Base-by-base conservation (phyloP, 1,140 invertebrate genomes). In the Macrocentrus cingulum region DNA sequence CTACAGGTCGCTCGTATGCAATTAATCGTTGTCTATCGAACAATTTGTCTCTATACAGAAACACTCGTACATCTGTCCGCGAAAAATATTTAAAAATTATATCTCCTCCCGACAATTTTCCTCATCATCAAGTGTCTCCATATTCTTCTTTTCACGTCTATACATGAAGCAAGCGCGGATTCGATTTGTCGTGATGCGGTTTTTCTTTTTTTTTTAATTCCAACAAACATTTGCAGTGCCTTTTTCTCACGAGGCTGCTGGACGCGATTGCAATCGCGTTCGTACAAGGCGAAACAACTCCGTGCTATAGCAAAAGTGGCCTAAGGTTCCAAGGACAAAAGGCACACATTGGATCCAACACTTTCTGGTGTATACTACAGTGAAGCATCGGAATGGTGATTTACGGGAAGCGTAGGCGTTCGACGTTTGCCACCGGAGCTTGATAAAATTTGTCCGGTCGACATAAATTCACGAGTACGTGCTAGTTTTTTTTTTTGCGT, bases 381-480 rank as follows among this genome's bases (percentile, higher is more conserved):
- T n/a, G n/a, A n/a, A n/a, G n/a, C n/a, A n/a, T n/a, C n/a, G n/a
- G n/a, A n/a, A 23, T 22, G 15, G 68, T 77, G 75, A 76, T 77
- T 79, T 79, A 77, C 70, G 55, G 55, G 51, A 54, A 60, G 72
- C 68, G 76, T 78, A 68, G 76, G 77, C 74, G 77, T 69, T 56
- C 64, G 65, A 64, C 69, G 74, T 76, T 79, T 77, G 77, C 77
- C 76, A 79, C 77, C 66, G 77, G 74, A 76, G 67, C 69, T 69
- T 71, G 77, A 80, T 79, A 80, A 80, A 80, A 80, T 80, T 79
- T 77, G 77, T 74, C 75, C 69, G 62, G 61, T 64, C 71, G 67
- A 75, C 69, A 77, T 80, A 78, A 80, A 80, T 80, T 74, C 69
- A 75, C 74, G 68, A 70, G 74, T 76, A 70, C 70, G 63, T 67